Conservation (phyloP, 2,113 vertebrate genomes). For the Prolemur simus region DNA sequence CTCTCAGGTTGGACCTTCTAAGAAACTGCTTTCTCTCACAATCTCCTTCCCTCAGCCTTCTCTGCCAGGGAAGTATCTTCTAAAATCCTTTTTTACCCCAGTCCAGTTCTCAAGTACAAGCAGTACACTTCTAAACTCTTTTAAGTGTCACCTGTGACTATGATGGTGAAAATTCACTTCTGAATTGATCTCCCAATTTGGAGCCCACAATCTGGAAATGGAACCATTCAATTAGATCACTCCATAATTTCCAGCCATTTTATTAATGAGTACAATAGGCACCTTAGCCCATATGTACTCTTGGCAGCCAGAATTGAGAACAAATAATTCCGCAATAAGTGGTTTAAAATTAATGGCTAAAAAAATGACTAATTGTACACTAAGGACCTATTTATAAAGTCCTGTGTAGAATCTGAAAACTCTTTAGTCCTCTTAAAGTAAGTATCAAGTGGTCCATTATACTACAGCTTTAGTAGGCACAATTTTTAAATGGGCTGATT, state of each 20-base stretch:
- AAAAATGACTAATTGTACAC: conserved; percentile 26
- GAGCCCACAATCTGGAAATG: conserved; percentile 10
- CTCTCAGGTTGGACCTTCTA: not conserved
- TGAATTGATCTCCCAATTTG: not conserved
- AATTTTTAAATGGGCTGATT: conserved; percentile 49
- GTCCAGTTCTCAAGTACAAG: not conserved
- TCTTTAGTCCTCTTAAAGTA: conserved; percentile 58
- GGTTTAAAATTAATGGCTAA: conserved; percentile 41
- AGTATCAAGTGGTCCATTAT: conserved; percentile 20
- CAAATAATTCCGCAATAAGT: conserved; percentile 50
- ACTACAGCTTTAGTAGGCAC: not conserved
- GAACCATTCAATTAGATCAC: not conserved
- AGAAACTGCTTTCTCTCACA: not conserved
- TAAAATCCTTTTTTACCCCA: not conserved
- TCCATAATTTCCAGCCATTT: not conserved
- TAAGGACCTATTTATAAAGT: conserved; percentile 25
- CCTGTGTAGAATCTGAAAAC: conserved; percentile 6
- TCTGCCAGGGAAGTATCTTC: not conserved
- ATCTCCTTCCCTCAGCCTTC: not conserved
- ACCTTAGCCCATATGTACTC: not conserved
- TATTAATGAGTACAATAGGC: not conserved
- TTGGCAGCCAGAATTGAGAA: conserved; percentile 42
- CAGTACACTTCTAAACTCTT: not conserved
- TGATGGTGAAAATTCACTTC: not conserved
- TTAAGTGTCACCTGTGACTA: not conserved